phyloP scores from a whole-genome alignment of 2,888 invertebrate genomes.

The Linhomoeus sp. region DNA sequence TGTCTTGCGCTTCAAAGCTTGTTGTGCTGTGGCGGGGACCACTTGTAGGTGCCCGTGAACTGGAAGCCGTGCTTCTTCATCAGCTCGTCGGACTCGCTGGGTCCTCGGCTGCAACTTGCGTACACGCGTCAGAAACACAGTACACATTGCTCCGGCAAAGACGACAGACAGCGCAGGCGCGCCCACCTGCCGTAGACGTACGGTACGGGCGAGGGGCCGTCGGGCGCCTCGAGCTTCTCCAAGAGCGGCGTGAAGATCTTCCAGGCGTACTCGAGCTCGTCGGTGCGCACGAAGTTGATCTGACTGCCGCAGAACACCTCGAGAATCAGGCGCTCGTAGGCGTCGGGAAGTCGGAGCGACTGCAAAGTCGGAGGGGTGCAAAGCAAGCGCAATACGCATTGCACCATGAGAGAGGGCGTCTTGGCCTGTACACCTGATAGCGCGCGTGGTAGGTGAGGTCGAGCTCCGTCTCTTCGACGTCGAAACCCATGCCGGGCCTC shows the following conservation, averaged over 20 bases:
- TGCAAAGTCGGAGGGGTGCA: too few species aligned
- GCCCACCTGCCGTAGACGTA: slow-evolving; percentile 48
- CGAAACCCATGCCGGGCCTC: slow-evolving; percentile 88
- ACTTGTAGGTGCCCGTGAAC: slow-evolving; percentile 90
- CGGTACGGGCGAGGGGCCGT: slow-evolving; percentile 51
- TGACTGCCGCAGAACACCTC: slow-evolving; percentile 96
- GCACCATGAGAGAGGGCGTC: neutral
- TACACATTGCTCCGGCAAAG: too few species aligned
- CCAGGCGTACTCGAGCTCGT: slow-evolving; percentile 51
- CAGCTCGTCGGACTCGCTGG: slow-evolving; percentile 64
- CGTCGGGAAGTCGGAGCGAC: slow-evolving; percentile 66
- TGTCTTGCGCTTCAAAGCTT: neutral
- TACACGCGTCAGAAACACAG: too few species aligned
- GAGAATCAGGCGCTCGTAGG: slow-evolving; percentile 84
- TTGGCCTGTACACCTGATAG: slow-evolving; percentile 61
- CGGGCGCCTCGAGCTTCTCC: slow-evolving; percentile 53
- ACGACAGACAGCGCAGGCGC: too few species aligned
- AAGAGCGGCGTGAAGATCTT: slow-evolving; percentile 79
- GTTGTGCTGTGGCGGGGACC: slow-evolving; percentile 40
- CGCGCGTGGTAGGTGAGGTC: slow-evolving; percentile 82
- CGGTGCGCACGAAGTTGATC: slow-evolving; percentile 95
- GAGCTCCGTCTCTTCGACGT: slow-evolving; percentile 89
- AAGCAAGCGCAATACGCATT: too few species aligned
- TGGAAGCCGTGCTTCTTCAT: slow-evolving; percentile 58
- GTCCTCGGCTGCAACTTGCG: slow-evolving; percentile 50